Evolutionary conservation across 2,113 vertebrate species (phyloP), one percentile per base, ranked within the genome.

Genomic region (Pituophis catenifer): DNA sequence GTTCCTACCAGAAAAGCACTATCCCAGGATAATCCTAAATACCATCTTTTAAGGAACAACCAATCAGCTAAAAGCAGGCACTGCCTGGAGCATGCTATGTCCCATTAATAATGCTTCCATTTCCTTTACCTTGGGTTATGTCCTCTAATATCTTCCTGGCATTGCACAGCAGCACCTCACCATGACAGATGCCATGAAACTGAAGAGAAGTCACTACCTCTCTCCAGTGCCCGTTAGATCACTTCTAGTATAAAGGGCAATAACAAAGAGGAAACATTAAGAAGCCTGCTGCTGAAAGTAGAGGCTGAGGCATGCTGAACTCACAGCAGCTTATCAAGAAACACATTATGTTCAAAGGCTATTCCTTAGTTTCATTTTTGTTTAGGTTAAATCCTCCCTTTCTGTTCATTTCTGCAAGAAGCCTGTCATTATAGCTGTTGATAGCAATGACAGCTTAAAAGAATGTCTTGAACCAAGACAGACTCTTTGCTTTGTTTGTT

Each of bases 21-120:
- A 97, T 95, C 97, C 92, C 94, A 97, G 97, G 96, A 96, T 92
- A 94, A 94, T 94, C 94, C 95, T 97, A 97, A 97, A 97, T 96
- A 96, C 96, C 93, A 94, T 94, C 95, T 96, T 97, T 97, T 97
- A 96, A 95, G 94, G 95, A 95, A 96, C 95, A 97, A 97, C 93
- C 94, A 96, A 96, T 96, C 97, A 95, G 96, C 95, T 97, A 93
- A 97, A 95, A 96, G 97, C 94, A 93, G 95, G 95, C 93, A 96
- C 96, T 96, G 94, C 96, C 96, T 94, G 94, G 88, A 94, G 94
- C 96, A 50, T 70, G 96, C 93, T 96, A 94, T 93, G 96, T 97
- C 94, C 88, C 29, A 95, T 96, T 91, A 92, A 90, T 95, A 96
- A 96, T 3, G 93, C 96, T 94, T 91, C 96, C 91, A 85, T 97